These are phyloP conservation scores for Aphelinus atriplicis DNA, from an alignment of 1,140 invertebrate species.

Conservation along the genomic window DNA sequence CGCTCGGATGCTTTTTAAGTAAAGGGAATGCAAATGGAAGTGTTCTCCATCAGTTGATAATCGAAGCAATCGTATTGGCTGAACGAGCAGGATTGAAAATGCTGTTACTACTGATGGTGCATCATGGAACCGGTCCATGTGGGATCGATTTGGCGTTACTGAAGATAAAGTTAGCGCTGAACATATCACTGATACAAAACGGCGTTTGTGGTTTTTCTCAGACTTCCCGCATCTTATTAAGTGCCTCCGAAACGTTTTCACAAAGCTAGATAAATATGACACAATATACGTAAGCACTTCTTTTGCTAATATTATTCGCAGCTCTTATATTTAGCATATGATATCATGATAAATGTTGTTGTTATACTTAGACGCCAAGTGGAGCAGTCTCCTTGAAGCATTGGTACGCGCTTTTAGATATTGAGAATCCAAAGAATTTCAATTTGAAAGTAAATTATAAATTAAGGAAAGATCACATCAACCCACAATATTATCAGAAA, in stretches of 20 bases:
- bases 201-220: slow-evolving; percentile 32
- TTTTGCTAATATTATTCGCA: neutral
- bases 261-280: slow-evolving; percentile 2
- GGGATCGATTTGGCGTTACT: slow-evolving; percentile 35
- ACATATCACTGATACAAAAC: neutral
- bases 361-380: slow-evolving; percentile 27
- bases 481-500: slow-evolving; percentile 24
- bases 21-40: slow-evolving; percentile 39
- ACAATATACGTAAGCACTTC: neutral
- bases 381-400: slow-evolving; percentile 23
- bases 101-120: slow-evolving; percentile 35
- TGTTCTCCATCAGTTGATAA: slow-evolving; percentile 41
- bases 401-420: slow-evolving; percentile 20
- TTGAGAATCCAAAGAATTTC: neutral
- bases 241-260: slow-evolving; percentile 23
- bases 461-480: slow-evolving; percentile 17
- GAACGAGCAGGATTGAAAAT: slow-evolving; percentile 33
- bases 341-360: neutral
- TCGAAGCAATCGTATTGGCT: slow-evolving; percentile 32
- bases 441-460: slow-evolving; percentile 29
- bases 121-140: slow-evolving; percentile 37
- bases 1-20: slow-evolving; percentile 46
- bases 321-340: neutral
- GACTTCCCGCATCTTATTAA: slow-evolving; percentile 32
- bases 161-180: slow-evolving; percentile 16